A percentile compares a stretch with the other conserved stretches of the same genome.
These are phyloP conservation scores for Chrysolina haemoptera DNA, from an alignment of 2,888 invertebrate genomes.

Conservation along the genomic window DNA sequence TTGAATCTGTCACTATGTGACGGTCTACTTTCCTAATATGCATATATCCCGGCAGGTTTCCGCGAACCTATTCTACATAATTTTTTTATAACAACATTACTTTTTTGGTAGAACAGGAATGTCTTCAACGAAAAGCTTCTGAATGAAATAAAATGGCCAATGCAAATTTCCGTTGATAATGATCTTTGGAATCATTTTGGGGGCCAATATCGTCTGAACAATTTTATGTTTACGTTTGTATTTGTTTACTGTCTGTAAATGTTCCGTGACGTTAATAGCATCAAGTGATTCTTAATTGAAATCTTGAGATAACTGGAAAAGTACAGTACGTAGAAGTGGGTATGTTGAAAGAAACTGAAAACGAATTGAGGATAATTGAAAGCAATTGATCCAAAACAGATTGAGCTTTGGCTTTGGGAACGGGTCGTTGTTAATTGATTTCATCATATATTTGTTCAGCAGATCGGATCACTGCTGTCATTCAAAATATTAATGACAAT, in stretches of 20 bases:
- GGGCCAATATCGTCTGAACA: neutral
- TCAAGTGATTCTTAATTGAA: neutral
- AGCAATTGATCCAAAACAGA: neutral
- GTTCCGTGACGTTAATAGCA: neutral
- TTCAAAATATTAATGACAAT: too few species aligned
- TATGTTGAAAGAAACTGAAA: constrained; percentile 7
- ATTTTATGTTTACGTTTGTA: neutral
- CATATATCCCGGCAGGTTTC: too few species aligned
- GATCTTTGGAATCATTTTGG: neutral
- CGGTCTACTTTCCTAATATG: too few species aligned
- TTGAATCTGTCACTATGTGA: too few species aligned
- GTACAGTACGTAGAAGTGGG: neutral
- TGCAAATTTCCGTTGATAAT: neutral
- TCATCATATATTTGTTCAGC: neutral
- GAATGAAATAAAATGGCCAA: neutral
- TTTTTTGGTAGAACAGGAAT: too few species aligned
- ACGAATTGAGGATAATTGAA: constrained; percentile 1
- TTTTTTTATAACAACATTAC: too few species aligned
- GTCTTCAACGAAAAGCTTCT: too few species aligned
- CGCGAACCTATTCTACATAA: too few species aligned
- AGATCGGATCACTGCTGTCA: too few species aligned
- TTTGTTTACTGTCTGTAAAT: neutral
- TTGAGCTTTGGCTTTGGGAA: too few species aligned
- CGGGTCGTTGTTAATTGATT: neutral
- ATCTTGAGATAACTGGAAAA: constrained; percentile 1